phyloP scores from a whole-genome alignment of 1,140 invertebrate genomes.

The Globodera ellingtonae region DNA sequence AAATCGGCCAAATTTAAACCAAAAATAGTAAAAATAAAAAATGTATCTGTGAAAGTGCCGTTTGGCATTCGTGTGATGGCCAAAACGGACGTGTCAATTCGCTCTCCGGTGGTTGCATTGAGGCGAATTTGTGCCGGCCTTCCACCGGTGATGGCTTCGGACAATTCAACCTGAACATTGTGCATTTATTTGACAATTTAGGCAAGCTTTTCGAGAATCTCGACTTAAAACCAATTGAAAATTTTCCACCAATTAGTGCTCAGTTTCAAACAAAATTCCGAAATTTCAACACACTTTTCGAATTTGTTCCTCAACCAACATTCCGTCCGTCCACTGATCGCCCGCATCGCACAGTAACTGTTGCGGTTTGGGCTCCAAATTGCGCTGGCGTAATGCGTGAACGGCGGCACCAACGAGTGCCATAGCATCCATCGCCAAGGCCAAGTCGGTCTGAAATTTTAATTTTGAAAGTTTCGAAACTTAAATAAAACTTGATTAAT shows the following conservation, averaged over 20 bases:
- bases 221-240: neutral
- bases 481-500: no score
- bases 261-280: neutral
- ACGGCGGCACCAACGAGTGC: slow-evolving; percentile 53
- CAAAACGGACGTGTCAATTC: slow-evolving; percentile 42
- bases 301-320: slow-evolving; percentile 46
- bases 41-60: slow-evolving; percentile 55
- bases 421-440: slow-evolving; percentile 58
- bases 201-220: no score
- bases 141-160: neutral
- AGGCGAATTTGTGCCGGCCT: neutral
- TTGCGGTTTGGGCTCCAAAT: slow-evolving; percentile 37
- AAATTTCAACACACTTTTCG: slow-evolving; percentile 44
- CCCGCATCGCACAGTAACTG: slow-evolving; percentile 58
- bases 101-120: slow-evolving; percentile 30
- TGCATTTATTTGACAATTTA: no score
- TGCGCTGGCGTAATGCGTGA: slow-evolving; percentile 18
- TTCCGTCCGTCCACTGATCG: slow-evolving; percentile 57
- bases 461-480: no score
- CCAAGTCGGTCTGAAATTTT: slow-evolving; percentile 53
- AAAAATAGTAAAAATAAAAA: neutral
- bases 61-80: slow-evolving; percentile 52
- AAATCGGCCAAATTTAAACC: neutral
- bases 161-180: neutral
- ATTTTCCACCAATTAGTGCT: no score